Base-by-base conservation (phyloP, 2,888 invertebrate species). In the Mythimna pallens region DNA sequence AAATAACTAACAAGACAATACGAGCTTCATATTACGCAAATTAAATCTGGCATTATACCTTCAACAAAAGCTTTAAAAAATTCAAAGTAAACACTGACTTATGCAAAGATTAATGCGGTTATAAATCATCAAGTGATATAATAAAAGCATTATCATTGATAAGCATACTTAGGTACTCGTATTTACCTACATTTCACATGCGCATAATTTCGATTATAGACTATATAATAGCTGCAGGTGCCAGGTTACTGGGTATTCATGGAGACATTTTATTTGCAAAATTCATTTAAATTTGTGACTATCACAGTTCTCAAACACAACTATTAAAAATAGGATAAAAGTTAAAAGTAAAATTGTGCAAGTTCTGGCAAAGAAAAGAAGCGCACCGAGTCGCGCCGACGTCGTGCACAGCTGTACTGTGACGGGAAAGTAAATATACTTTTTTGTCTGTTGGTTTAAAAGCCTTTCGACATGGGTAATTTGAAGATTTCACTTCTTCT, bases 381-480 rank as follows among this genome's bases (percentile, higher is more conserved):
- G 20, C 50, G 50, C 50, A 52, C 50, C 20, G 43, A 14, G 12
- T 14, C 14, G 14, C 3, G 14, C 12, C 36, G 17, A 47, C 50
- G 20, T 50, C 50, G 20, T 20, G 14, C 50, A 50, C 50, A 50
- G 8, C 17, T 14, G 47, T 47, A 47, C 50, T 50, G 47, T 20
- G 50, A n/a, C 20, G n/a, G 54, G 9, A 10, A 22, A 22, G 12
- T 10, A 12, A 22, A 22, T 54, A 22, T 20, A 8, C 7, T n/a
- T 6, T 43, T 22, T 20, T n/a, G 20, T 10, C 17, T n/a, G 59
- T n/a, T 61, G 30, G 30, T 63, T 30, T n/a, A 9, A 25, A 52
- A 57, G 63, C 67, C 20, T 25, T 67, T 54, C 58, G 64, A 55
- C 47, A 59, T 17, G 47, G 17, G 47, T 47, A 22, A 30, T 40